Evolutionary conservation across 2,797 vertebrate species (phyloP), one percentile per base, ranked within the genome.

Genomic region (Poecilia gillii): DNA sequence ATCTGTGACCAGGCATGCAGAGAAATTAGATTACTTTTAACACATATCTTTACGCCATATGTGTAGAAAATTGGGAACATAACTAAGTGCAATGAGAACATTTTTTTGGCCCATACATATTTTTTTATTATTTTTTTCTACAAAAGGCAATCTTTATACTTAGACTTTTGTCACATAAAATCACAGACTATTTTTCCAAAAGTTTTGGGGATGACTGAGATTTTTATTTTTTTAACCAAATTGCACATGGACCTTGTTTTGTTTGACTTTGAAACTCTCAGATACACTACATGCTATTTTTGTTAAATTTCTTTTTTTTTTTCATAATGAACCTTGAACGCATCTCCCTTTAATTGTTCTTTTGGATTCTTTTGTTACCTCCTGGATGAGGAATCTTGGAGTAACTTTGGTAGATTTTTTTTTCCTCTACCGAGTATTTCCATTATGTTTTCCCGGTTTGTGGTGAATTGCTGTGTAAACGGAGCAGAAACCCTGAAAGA

Each of bases 1-100:
- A 51, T 78, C 33, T 79, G 81, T 81, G 75, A 25, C 88, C 81
- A 87, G 86, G 72, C 78, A 85, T 41, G 87, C 33, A 59, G 74
- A 84, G 74, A 85, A 81, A 91, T 83, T 18, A 73, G 86, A 84
- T 88, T 78, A 84, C 39, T 76, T 62, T 31, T 45, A 8, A 31
- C 62, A 64, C 33, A 13, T 41, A 33, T 23, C 33, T 43, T 4
- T 41, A 70, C 4, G 12, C 23, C 1, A 45, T 14, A 4, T 14
- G 41, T n/a, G n/a, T n/a, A n/a, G 12, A 70, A 13, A 9, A 4
- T 39, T 7, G 6, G n/a, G 23, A 43, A 46, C 14, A 45, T 28
- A 1, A 28, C 23, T 14, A n/a, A 71, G 13, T 46, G 25, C 25
- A 2, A 3, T 41, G 18, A n/a, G 9, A 43, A 25, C 14, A 25